Base-by-base conservation (phyloP, 1,140 invertebrate species). In the Saccostrea cuccullata region DNA sequence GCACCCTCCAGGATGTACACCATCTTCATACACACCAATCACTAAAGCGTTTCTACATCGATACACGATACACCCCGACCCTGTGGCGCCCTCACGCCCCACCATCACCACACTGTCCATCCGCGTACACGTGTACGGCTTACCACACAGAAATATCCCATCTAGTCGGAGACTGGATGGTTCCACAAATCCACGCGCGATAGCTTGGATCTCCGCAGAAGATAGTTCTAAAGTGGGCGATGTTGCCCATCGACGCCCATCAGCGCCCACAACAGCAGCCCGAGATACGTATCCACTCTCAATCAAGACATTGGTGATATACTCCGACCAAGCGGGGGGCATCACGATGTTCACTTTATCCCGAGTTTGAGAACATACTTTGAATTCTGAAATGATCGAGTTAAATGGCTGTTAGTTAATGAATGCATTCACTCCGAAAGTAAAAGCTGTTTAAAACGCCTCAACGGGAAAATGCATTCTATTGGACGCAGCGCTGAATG, bases 241-340 rank as follows among this genome's bases (percentile, higher is more conserved):
- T n/a, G 91, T 73, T 13, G 91, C 92, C 90, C 92, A 92, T 36
- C 85, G 84, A 36, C 89, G 85, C 0, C 91, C 91, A 30, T 93
- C 92, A 56, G 88, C 77, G 11, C 90, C 89, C 67, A 91, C 85
- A 36, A 93, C 92, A 15, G 92, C 91, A 2, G 91, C 91, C 58
- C 89, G 89, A 9, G 90, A 87, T 0, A 92, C 92, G 82, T 90
- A 89, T 2, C 92, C 92, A 36, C 90, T 93, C 47, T 93, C 92
- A 56, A 89, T 77, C 30, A 93, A 86, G 55, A 93, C 90, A n/a
- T 90, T 91, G 40, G 87, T 88, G 60, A 93, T 89, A 73, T 93
- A 93, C 70, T 93, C 91, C 67, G 91, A 90, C 92, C 92, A 93
- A 30, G 91, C 89, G 20, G 89, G 90, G 77, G 91, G 89, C 90